These are phyloP conservation scores for Pollicipes pollicipes DNA, from an alignment of 1,140 invertebrate species.

Conservation along the genomic window DNA sequence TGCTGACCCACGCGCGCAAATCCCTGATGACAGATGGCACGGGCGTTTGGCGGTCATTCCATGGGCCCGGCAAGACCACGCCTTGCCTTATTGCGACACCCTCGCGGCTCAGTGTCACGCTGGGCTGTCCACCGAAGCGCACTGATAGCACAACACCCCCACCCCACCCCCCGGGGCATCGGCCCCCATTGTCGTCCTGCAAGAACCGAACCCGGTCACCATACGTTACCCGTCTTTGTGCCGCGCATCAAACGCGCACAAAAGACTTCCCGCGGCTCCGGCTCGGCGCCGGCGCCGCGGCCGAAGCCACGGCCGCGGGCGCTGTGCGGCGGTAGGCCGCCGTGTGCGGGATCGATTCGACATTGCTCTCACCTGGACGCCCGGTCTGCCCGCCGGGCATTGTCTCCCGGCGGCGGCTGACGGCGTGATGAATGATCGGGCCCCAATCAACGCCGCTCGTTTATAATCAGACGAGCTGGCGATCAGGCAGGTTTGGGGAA, in stretches of 20 bases:
- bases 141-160: neutral
- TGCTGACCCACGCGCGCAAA: too few species aligned
- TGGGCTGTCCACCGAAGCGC: neutral
- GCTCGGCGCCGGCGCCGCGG: too few species aligned
- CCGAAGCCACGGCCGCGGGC: too few species aligned
- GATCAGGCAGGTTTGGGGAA: too few species aligned
- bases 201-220: neutral
- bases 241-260: neutral
- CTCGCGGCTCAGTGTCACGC: too few species aligned
- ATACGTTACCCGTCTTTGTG: neutral
- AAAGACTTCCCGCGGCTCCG: neutral
- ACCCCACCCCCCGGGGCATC: too few species aligned
- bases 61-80: too few species aligned
- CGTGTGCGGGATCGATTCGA: neutral
- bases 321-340: too few species aligned
- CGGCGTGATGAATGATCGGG: neutral
- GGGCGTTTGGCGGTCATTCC: too few species aligned
- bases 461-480: neutral
- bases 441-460: neutral
- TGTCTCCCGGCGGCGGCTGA: neutral
- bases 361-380: neutral
- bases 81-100: too few species aligned
- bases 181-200: neutral
- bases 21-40: too few species aligned
- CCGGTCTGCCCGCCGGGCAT: neutral